Base-by-base conservation (phyloP, 1,140 invertebrate species). In the Drosophila saltans region DNA sequence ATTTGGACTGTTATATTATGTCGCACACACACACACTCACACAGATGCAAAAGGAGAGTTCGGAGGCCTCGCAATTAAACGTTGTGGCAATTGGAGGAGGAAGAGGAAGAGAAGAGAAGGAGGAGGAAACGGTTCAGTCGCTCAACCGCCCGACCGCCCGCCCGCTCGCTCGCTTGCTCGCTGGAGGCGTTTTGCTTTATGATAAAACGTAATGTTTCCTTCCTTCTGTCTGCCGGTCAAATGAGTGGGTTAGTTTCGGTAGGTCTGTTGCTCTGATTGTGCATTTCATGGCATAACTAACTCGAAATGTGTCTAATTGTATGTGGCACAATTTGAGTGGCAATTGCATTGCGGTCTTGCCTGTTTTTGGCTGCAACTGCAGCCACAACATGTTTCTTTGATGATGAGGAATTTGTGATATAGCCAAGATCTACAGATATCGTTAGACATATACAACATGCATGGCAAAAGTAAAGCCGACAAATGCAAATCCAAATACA, bases 1-100 rank as follows among this genome's bases (percentile, higher is more conserved):
- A 83, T 89, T 88, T 88, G 76, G 65, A 48, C 66, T 77, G 80
- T 68, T 83, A 78, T 77, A 86, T 86, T 86, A 86, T 86, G 82
- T 86, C 79, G 71, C 72, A 84, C 75, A 84, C 75, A 78, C 67
- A 72, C 2, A 75, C 79, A 69, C 72, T 84, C 75, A 84, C 75
- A 78, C 67, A 72, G 4, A 75, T 24, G 57, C 58, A 64, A 33
- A 36, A 36, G 33, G 33, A 81, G 45, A 82, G 68, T 72, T 64
- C 64, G 73, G 63, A 69, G 66, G 68, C 66, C 40, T 16, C 56
- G 79, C 83, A 88, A 86, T 86, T 88, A 88, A 80, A 88, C 66
- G 65, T 77, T 63, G 73, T 79, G 66, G 55, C 81, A 61, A 73
- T 65, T 69, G 67, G 11, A 59, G 16, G 16, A 16, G 7, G 40